Evolutionary conservation across 2,888 invertebrate species (phyloP), one percentile per base, ranked within the genome.

Genomic region (Nomada ruficornis): DNA sequence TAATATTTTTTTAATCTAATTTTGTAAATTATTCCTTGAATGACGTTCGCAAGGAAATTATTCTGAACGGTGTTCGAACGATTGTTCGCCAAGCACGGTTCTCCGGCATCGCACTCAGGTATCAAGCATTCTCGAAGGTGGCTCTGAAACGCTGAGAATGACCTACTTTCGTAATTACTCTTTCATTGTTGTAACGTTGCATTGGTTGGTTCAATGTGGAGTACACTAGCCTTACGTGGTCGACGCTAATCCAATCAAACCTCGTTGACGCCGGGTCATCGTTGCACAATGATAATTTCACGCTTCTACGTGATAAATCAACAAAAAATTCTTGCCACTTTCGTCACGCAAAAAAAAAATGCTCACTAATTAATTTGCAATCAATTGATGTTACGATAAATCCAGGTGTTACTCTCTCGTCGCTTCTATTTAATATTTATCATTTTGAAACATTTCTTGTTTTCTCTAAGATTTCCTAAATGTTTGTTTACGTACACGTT

Each of bases 151-250:
- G 55, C 62, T 72, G 78, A 63, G 78, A 80, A 75, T 60, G 87
- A 77, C 87, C 87, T 62, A 87, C 86, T 87, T 87, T 84, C 77
- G 55, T 82, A 82, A 87, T 84, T 83, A 84, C 76, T 69, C 79
- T 50, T 65, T 84, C 86, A 86, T 87, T 87, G 85, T 85, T 85
- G 80, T 77, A 63, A 59, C 77, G 62, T 55, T 64, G 50, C 63
- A 64, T 71, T 36, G 67, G 77, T 77, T 80, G 57, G 57, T 65
- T 71, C 59, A 63, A 50, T 68, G 67, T 69, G 20, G 60, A 59
- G 59, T 70, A 50, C 36, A 29, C 69, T 64, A 64, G 77, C 73
- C 84, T 64, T 81, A 75, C 78, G 82, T 59, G 67, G 72, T 60
- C 77, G 77, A 69, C 71, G 47, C 50, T 87, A 84, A 87, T 83